Evolutionary conservation across 92 coral and sea anemone genomes (phyloP).

Genomic region (Porites divaricata): DNA sequence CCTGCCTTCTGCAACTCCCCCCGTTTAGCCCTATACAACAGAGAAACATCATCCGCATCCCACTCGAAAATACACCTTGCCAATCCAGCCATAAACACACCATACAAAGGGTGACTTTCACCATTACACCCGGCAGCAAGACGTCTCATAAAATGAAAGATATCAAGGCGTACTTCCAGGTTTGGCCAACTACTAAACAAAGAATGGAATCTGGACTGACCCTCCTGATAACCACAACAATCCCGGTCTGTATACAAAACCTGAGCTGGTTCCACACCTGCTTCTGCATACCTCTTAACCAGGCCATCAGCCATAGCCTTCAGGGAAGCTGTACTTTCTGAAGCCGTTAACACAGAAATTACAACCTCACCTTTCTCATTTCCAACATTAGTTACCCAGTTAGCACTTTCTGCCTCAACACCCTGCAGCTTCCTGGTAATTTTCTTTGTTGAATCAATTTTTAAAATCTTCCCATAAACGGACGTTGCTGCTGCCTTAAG

Average conservation of each 20-base stretch:
- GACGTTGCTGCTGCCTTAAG: conserved; percentile 5
- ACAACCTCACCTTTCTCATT: conserved; percentile 48
- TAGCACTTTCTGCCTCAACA: conserved; percentile 21
- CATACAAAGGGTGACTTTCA: conserved; percentile 61
- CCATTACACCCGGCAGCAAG: conserved; percentile 35
- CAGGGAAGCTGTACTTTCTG: conserved; percentile 32
- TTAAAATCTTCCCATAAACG: conserved; percentile 27
- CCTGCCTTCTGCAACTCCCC: conserved; percentile 23
- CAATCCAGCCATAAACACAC: conserved; percentile 50
- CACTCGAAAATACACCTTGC: conserved; percentile 51
- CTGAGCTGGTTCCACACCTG: conserved; percentile 11
- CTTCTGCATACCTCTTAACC: conserved; percentile 26
- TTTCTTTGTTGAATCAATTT: conserved; percentile 36
- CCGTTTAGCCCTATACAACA: conserved; percentile 37
- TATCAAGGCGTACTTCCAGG: conserved; percentile 47
- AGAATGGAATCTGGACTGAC: conserved; percentile 15
- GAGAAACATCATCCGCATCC: conserved; percentile 22
- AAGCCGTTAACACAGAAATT: conserved; percentile 30
- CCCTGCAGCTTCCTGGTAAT: conserved; percentile 43
- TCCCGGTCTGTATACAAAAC: conserved; percentile 52
- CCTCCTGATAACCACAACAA: conserved; percentile 41
- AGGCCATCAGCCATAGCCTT: conserved; percentile 28
- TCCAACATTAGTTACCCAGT: conserved; percentile 53
- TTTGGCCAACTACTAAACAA: conserved; percentile 23
- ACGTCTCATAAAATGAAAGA: conserved; percentile 58